Evolutionary conservation across 2,888 invertebrate species (phyloP).

Genomic region (Cristatella mucedo): DNA sequence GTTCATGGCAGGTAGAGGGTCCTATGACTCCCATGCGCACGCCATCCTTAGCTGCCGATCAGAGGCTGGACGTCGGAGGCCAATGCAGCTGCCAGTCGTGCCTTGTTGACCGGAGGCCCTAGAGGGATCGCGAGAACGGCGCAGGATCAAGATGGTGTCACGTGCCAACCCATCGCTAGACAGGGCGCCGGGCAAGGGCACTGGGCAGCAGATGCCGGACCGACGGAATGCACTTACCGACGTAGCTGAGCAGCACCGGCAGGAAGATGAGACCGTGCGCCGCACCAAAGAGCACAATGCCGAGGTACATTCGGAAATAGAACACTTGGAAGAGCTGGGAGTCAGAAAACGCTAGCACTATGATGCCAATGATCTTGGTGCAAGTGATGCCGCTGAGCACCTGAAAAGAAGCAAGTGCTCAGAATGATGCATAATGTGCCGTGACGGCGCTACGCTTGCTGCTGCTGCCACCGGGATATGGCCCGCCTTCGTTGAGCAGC

Average conservation of each 20-base stretch:
- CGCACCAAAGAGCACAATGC: constrained; percentile 89
- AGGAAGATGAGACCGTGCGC: constrained; percentile 91
- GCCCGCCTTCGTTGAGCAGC: too few species aligned
- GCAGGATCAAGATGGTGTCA: too few species aligned
- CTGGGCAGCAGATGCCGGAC: too few species aligned
- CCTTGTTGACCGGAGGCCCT: constrained; percentile 29
- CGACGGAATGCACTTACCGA: constrained; percentile 47
- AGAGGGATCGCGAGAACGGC: constrained; percentile 10
- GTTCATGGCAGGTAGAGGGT: too few species aligned
- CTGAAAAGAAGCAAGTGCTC: constrained; percentile 41
- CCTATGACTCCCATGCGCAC: too few species aligned
- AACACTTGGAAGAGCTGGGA: constrained; percentile 86
- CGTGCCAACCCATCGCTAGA: too few species aligned
- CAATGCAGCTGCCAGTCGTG: constrained; percentile 18
- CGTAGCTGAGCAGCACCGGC: constrained; percentile 88
- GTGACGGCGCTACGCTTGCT: too few species aligned
- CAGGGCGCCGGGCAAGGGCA: too few species aligned
- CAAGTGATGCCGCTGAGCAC: constrained; percentile 92
- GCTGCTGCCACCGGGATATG: too few species aligned
- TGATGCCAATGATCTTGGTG: constrained; percentile 91
- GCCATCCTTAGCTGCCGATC: too few species aligned
- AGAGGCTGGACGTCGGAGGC: too few species aligned
- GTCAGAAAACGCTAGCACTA: constrained; percentile 88
- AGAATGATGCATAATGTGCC: too few species aligned
- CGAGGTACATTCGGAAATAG: constrained; percentile 93